These are phyloP conservation scores for Barbus barbus DNA, from an alignment of 2,113 vertebrate genomes.

Conservation along the genomic window DNA sequence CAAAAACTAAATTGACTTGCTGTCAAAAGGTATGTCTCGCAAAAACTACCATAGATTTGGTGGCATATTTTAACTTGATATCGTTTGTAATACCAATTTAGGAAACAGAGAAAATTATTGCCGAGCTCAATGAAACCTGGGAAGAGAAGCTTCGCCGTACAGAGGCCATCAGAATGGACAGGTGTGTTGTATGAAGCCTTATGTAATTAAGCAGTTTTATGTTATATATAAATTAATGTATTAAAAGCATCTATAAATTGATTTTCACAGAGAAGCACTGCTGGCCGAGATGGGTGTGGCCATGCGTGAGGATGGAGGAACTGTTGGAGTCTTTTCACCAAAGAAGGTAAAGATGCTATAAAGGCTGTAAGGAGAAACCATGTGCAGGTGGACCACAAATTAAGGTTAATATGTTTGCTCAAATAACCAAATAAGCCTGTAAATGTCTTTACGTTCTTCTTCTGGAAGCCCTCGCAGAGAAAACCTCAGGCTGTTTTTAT, in stretches of 20 bases:
- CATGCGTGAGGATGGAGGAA: slow-evolving; percentile 96
- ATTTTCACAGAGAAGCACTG: slow-evolving; percentile 86
- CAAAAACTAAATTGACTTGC: neutral
- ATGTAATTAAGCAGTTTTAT: neutral
- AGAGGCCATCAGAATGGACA: slow-evolving; percentile 97
- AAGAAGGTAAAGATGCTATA: slow-evolving; percentile 87
- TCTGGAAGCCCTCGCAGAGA: slow-evolving; percentile 72
- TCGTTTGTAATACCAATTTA: slow-evolving; percentile 58
- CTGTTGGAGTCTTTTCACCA: slow-evolving; percentile 94
- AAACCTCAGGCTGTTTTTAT: slow-evolving; percentile 81
- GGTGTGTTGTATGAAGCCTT: slow-evolving; percentile 68
- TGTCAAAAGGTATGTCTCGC: neutral
- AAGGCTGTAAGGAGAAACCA: neutral
- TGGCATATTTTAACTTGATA: slow-evolving; percentile 26
- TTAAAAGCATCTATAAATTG: neutral
- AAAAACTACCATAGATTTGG: neutral
- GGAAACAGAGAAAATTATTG: slow-evolving; percentile 99
- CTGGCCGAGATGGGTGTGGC: slow-evolving; percentile 98
- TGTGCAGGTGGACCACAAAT: slow-evolving; percentile 21
- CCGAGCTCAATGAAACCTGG: slow-evolving; percentile 81
- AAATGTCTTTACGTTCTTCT: slow-evolving; percentile 57
- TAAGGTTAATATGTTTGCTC: neutral
- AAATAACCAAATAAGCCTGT: slow-evolving; percentile 2
- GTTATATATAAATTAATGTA: neutral
- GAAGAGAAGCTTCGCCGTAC: slow-evolving; percentile 83